Base-by-base conservation (phyloP, 2,113 vertebrate species). In the Verasper variegatus region DNA sequence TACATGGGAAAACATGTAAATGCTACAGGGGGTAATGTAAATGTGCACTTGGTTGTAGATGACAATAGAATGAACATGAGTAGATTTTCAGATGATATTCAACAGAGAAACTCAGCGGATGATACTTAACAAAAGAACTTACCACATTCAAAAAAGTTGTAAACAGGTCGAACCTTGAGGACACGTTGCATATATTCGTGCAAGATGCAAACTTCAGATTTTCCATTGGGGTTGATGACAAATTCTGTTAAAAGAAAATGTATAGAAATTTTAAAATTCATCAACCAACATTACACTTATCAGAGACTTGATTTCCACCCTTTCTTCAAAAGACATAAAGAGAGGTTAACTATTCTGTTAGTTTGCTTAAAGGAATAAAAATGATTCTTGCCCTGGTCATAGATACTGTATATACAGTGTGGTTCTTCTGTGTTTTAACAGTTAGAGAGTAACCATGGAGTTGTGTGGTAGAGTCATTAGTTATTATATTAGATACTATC, bases 131-230 rank as follows among this genome's bases (percentile, higher is more conserved):
- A 31, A 7, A 31, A 31, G 31, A 31, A 31, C 31, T 98, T 95
- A 99, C 98, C 98, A 97, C 98, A 99, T 97, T 99, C 98, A 95
- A 99, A 99, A 93, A 99, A 99, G 95, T 97, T 98, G 96, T 99
- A 99, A 95, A 99, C 98, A 86, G 98, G 98, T 89, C 98, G 97
- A 92, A 99, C 98, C 92, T 99, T 99, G 60, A 99, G 96, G 86
- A 99, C 97, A 65, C 98, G 96, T 91, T 99, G 98, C 98, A 99
- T 99, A 91, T 99, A 99, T 93, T 99, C 98, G 71, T 99, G 98
- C 76, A 99, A 93, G 83, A 99, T 99, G 91, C 98, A 99, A 86
- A 99, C 98, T 95, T 99, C 98, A 0, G 98, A 99, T 62, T 99
- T 99, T 78, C 98, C 98, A 62, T 99, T 99, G 47, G 98, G 98